These are phyloP conservation scores for Apaloderma vittatum DNA, from an alignment of 2,113 vertebrate species.

Conservation along the genomic window DNA sequence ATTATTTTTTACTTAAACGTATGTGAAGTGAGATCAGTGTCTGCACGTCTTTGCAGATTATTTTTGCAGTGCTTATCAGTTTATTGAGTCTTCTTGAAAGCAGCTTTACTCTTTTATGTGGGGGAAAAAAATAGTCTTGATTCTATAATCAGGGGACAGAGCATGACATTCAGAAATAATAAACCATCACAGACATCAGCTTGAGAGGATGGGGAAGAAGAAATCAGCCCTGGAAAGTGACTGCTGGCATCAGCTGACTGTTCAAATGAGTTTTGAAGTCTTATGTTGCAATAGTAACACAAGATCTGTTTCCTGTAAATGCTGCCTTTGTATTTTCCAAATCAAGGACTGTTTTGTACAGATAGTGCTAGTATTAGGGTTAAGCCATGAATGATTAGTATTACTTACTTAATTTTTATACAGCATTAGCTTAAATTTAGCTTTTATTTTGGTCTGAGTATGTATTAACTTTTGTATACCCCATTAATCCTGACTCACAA, in stretches of 20 bases:
- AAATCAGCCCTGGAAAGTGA: background rate
- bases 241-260: constrained; percentile 45
- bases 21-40: background rate
- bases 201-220: background rate
- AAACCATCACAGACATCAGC: background rate
- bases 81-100: background rate
- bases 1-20: background rate
- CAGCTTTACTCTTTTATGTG: background rate
- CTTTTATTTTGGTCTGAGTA: background rate
- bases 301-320: constrained; percentile 27
- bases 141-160: background rate
- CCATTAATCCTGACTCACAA: background rate
- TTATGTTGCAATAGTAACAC: constrained; percentile 31
- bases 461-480: background rate
- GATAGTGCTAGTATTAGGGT: background rate
- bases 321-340: background rate
- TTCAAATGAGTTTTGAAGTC: background rate
- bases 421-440: background rate
- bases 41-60: background rate
- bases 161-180: background rate
- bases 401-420: background rate
- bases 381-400: background rate
- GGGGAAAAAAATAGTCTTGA: background rate
- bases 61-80: background rate
- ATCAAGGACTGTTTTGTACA: background rate